A percentile compares a stretch with the other conserved stretches of the same genome.
Evolutionary conservation across 1,140 invertebrate genomes (phyloP).

Genomic region (Pogonomyrmex barbatus): DNA sequence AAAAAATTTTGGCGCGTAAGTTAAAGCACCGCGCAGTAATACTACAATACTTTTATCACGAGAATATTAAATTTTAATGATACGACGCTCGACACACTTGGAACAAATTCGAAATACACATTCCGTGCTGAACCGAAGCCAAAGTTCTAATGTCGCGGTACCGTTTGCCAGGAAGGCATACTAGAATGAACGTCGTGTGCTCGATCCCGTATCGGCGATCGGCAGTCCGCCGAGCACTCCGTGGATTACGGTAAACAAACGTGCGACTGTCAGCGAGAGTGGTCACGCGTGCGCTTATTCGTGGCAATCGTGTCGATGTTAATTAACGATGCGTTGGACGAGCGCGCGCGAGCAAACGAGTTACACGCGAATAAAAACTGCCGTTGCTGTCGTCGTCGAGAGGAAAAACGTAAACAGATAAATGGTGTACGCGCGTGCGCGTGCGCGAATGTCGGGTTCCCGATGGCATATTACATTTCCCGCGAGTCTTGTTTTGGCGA

Average conservation of each 20-base stretch:
- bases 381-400: conserved; percentile 10
- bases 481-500: conserved; percentile 54
- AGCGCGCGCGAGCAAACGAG: conserved; percentile 43
- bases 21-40: background rate
- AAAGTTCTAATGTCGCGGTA: conserved; percentile 36
- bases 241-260: conserved; percentile 40
- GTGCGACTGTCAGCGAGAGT: conserved; percentile 27
- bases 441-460: background rate
- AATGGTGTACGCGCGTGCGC: conserved; percentile 3
- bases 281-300: conserved; percentile 14
- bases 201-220: conserved; percentile 33
- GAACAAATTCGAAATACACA: background rate
- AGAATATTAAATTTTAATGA: conserved; percentile 18
- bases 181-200: background rate
- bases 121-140: background rate
- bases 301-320: conserved; percentile 45
- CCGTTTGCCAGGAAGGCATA: conserved; percentile 29
- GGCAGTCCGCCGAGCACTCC: conserved; percentile 2
- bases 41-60: background rate
- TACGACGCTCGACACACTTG: background rate
- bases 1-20: too few species aligned
- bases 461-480: conserved; percentile 39
- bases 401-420: conserved; percentile 53
- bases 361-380: conserved; percentile 35
- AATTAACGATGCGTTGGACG: conserved; percentile 57